Conservation (phyloP, 2,797 vertebrate species). For the Danio aesculapii region DNA sequence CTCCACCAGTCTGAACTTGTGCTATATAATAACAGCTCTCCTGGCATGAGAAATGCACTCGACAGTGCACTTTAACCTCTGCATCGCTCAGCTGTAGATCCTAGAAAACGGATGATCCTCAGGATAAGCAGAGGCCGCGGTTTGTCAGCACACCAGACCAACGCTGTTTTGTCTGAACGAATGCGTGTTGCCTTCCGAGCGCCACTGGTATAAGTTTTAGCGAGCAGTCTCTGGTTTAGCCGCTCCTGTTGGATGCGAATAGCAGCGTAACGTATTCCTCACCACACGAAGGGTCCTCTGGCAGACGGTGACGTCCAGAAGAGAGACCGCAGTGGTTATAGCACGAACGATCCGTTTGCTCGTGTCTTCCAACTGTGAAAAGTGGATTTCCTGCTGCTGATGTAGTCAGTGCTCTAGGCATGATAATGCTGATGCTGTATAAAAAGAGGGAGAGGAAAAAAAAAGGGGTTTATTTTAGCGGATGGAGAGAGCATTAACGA, state of each 20-base stretch:
- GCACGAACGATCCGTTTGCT: neutral
- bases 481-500: no score
- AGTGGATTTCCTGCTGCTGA: neutral
- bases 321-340: neutral
- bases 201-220: neutral
- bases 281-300: neutral
- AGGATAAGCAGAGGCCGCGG: neutral
- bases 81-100: neutral
- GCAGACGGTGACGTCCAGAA: neutral
- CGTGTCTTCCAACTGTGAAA: neutral
- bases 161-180: neutral
- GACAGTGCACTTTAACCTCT: neutral
- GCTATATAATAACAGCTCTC: conserved; percentile 13
- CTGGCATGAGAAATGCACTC: neutral
- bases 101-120: neutral
- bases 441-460: no score
- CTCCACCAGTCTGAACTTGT: conserved; percentile 12
- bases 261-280: neutral
- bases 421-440: neutral
- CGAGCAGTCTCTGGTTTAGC: conserved; percentile 2
- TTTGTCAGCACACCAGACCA: conserved; percentile 10
- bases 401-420: neutral
- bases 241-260: conserved; percentile 2
- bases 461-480: no score
- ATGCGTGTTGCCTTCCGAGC: neutral